Conservation (phyloP, 2,113 vertebrate species). For the Python bivittatus region DNA sequence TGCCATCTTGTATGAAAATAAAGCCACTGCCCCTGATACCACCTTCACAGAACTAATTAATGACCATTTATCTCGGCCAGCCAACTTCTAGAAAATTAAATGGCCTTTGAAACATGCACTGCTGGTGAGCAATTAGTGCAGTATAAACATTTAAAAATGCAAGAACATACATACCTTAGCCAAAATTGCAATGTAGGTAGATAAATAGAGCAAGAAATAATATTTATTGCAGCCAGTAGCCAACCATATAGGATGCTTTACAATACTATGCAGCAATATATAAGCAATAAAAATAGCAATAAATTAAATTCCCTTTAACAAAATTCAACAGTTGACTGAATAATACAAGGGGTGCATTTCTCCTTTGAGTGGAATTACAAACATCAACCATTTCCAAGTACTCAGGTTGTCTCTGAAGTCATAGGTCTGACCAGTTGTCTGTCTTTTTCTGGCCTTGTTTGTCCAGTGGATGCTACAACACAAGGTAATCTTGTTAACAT, state of each 20-base stretch:
- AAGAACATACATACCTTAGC: background rate
- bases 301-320: accelerated
- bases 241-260: background rate
- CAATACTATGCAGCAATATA: background rate
- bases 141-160: background rate
- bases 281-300: background rate
- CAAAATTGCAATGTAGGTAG: background rate
- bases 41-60: background rate
- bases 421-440: background rate
- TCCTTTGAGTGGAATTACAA: background rate
- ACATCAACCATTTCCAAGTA: background rate
- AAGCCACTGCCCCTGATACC: background rate
- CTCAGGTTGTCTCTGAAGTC: background rate
- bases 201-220: background rate
- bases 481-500: conserved; percentile 17
- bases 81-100: conserved; percentile 21
- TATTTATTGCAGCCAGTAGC: background rate
- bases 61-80: background rate
- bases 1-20: background rate
- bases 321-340: background rate
- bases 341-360: background rate
- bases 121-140: conserved; percentile 5
- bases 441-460: background rate
- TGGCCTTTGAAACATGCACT: conserved; percentile 24
- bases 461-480: background rate